These are phyloP conservation scores for Zaprionus ornatus DNA, from an alignment of 1,140 invertebrate species.

Conservation along the genomic window DNA sequence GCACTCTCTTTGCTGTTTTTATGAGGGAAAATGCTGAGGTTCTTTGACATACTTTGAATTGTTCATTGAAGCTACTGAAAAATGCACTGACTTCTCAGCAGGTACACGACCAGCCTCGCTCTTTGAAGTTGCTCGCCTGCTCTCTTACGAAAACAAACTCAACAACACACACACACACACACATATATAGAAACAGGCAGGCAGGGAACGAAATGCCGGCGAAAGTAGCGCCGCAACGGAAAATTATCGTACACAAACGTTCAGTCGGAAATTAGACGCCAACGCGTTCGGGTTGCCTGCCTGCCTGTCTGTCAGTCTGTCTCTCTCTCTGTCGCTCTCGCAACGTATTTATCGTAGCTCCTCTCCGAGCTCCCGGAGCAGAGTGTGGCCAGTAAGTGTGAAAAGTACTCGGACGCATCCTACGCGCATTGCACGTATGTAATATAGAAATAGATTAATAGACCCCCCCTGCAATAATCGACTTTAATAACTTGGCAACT, in stretches of 20 bases:
- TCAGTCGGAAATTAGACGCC: slow-evolving; percentile 77
- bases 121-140: slow-evolving; percentile 29
- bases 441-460: slow-evolving; percentile 35
- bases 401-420: slow-evolving; percentile 25
- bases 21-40: not conserved
- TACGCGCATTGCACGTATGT: slow-evolving; percentile 37
- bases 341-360: not conserved
- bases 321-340: not conserved
- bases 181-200: not conserved
- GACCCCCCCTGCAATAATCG: not conserved
- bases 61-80: not conserved
- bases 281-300: slow-evolving; percentile 63
- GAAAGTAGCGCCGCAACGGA: slow-evolving; percentile 60
- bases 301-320: slow-evolving; percentile 36
- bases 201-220: slow-evolving; percentile 58
- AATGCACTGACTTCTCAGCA: not conserved
- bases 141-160: slow-evolving; percentile 41
- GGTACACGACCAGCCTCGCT: not conserved
- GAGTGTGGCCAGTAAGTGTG: slow-evolving; percentile 39
- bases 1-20: not conserved
- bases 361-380: not conserved
- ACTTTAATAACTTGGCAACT: slow-evolving; percentile 12
- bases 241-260: slow-evolving; percentile 59
- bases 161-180: slow-evolving; percentile 11
- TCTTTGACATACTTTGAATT: not conserved